These are phyloP conservation scores for Mimas tiliae DNA, from an alignment of 2,888 invertebrate species.

Conservation along the genomic window DNA sequence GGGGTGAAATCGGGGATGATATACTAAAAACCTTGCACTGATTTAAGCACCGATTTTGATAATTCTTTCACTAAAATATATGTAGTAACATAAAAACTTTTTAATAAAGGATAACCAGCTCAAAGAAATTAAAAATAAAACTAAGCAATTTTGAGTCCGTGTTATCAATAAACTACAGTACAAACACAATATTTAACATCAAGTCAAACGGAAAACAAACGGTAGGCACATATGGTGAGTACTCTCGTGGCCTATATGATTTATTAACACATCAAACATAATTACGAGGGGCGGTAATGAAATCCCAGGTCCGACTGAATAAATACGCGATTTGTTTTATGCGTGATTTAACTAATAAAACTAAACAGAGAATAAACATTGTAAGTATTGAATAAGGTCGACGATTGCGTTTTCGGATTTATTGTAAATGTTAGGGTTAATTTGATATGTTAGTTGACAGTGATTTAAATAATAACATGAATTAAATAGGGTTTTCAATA, in stretches of 20 bases:
- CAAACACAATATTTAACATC: not conserved
- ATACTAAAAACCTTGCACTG: no score
- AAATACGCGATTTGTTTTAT: slow-evolving; percentile 6
- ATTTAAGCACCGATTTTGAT: no score
- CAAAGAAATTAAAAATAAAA: no score
- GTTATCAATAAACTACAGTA: not conserved
- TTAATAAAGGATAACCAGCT: no score
- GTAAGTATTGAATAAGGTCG: not conserved
- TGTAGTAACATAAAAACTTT: no score
- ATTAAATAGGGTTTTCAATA: no score
- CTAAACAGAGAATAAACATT: not conserved
- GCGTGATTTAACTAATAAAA: not conserved
- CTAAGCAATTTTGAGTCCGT: no score
- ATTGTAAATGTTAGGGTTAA: not conserved
- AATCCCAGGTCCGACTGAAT: slow-evolving; percentile 4
- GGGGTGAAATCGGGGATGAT: no score
- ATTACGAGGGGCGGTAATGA: slow-evolving; percentile 16
- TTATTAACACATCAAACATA: slow-evolving; percentile 25
- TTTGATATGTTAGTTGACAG: no score
- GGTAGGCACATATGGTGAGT: not conserved
- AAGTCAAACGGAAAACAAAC: slow-evolving; percentile 2
- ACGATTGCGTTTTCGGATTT: no score
- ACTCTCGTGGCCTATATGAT: slow-evolving; percentile 7
- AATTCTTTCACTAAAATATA: no score
- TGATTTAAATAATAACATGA: no score